Base-by-base conservation (phyloP, 2,888 invertebrate species). In the Spicauda simplicius region DNA sequence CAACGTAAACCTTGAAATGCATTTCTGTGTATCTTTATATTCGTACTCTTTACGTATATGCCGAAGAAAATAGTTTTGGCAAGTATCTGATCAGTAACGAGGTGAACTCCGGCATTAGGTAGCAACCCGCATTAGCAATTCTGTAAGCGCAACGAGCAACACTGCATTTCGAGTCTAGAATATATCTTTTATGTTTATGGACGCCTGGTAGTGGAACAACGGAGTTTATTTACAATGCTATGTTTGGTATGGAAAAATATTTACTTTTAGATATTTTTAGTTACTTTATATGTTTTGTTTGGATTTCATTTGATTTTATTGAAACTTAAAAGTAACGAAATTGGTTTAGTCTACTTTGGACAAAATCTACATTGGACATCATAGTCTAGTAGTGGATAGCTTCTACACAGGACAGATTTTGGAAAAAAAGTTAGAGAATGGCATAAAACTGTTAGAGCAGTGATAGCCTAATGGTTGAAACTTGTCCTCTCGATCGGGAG, bases 71-170 rank as follows among this genome's bases (percentile, higher is more conserved):
- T 37, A 37, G 10, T 41, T 41, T 73, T 74, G 74, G 74, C 74
- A 72, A 73, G 70, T 69, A 69, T 68, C 66, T 72, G 60, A 68
- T 62, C 68, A 59, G 66, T 72, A 74, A 69, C 67, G 72, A 72
- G 71, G 73, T 72, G 71, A 71, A 54, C 66, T 53, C 64, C 41
- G 63, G 71, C 72, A 69, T 68, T 62, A 71, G 64, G 64, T 58
- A 54, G 61, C 57, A 25, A 25, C 11, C 33, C 52, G 20, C 71
- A 69, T 72, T 72, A 71, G 68, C 69, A 72, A 75, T 74, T 73
- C 70, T 66, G 70, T 72, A 70, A 70, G 72, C 53, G 64, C 58
- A 65, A 45, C 69, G 68, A 59, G 68, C 64, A 63, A 64, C 64
- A 45, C 37, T 41, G 71, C 71, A 37, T 62, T 61, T 54, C 59